phyloP scores from a whole-genome alignment of 2,113 vertebrate genomes.

The Sturnus vulgaris region DNA sequence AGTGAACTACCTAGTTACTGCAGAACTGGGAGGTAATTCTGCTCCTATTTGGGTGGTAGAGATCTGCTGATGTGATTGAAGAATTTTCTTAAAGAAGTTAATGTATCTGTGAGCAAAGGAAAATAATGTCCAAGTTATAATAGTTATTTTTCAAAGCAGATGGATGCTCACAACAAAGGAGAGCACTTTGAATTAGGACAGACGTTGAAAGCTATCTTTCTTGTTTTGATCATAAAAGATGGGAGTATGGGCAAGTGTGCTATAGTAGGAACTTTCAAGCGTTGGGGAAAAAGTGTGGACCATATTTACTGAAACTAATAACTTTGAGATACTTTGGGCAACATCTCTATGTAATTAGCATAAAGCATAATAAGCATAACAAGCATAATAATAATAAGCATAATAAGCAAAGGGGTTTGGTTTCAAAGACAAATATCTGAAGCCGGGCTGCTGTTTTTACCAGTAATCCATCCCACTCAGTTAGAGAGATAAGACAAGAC shows the following conservation, averaged over 20 bases:
- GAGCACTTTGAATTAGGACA: neutral
- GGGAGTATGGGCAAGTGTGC: neutral
- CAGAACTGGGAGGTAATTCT: neutral
- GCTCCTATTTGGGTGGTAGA: fast-evolving
- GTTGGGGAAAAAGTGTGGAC: neutral
- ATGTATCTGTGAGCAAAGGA: neutral
- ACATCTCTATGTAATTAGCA: neutral
- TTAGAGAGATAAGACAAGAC: neutral
- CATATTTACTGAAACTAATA: neutral
- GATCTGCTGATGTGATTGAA: neutral
- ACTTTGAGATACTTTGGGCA: neutral
- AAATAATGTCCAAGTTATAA: neutral
- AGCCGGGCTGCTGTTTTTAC: neutral
- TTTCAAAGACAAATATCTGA: neutral
- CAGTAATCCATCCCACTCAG: neutral
- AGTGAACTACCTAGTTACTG: neutral
- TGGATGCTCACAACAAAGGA: neutral
- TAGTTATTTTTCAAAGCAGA: neutral
- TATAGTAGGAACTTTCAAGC: neutral
- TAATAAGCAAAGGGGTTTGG: neutral
- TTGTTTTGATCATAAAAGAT: neutral
- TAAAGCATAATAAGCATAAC: neutral
- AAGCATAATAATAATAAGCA: neutral
- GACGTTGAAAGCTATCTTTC: neutral
- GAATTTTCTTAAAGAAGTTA: neutral